phyloP scores from a whole-genome alignment of 2,113 vertebrate species.

The Aphyosemion australe region DNA sequence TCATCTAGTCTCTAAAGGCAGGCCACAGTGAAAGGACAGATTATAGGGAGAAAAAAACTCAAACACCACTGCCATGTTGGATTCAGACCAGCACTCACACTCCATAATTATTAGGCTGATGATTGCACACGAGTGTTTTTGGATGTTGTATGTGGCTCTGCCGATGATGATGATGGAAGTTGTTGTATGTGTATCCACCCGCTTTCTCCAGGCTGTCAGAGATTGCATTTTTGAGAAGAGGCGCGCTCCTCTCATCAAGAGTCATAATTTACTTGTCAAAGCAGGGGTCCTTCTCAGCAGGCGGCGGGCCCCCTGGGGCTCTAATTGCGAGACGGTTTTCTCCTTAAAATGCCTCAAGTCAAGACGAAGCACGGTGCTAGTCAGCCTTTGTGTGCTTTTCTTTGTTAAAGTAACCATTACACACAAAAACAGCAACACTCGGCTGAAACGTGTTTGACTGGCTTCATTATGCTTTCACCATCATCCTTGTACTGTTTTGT shows the following conservation, averaged over 20 bases:
- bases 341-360: conserved; percentile 66
- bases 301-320: conserved; percentile 61
- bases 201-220: conserved; percentile 70
- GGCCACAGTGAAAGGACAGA: conserved; percentile 62
- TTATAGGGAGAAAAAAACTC: conserved; percentile 45
- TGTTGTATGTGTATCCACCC: conserved; percentile 65
- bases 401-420: conserved; percentile 64
- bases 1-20: conserved; percentile 63
- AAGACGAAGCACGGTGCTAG: conserved; percentile 51
- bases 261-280: conserved; percentile 81
- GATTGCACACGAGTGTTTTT: conserved; percentile 75
- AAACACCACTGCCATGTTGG: conserved; percentile 67
- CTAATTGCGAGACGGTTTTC: conserved; percentile 70
- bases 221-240: conserved; percentile 66
- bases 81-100: conserved; percentile 67
- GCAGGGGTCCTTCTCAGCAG: conserved; percentile 64
- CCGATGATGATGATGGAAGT: conserved; percentile 56
- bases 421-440: conserved; percentile 58
- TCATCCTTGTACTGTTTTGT: conserved; percentile 50
- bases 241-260: conserved; percentile 68
- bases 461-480: conserved; percentile 60
- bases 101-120: conserved; percentile 73
- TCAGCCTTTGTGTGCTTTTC: conserved; percentile 59
- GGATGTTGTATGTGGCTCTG: conserved; percentile 66
- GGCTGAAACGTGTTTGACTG: conserved; percentile 40